phyloP scores from a whole-genome alignment of 2,888 invertebrate genomes.

The Hanleya hanleyi region DNA sequence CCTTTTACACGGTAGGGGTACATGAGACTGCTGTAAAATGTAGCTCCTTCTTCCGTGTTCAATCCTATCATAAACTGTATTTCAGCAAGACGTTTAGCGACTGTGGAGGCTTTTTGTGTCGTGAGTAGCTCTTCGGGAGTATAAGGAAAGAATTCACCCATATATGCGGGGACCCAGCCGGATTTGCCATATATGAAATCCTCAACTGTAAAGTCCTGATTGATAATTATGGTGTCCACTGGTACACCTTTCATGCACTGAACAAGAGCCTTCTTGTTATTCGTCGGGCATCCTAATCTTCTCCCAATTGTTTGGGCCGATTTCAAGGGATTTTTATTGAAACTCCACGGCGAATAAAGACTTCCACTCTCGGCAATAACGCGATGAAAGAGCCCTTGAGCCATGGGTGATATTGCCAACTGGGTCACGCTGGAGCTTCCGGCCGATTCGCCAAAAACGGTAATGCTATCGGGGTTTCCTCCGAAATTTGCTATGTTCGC shows the following conservation, averaged over 20 bases:
- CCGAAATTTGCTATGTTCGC: slow-evolving; percentile 56
- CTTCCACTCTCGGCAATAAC: slow-evolving; percentile 27
- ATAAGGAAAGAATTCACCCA: not conserved
- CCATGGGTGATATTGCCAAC: slow-evolving; percentile 16
- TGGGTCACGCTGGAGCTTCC: slow-evolving; percentile 8
- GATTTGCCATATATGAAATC: too few species aligned
- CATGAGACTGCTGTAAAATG: slow-evolving; percentile 29
- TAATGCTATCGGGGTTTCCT: slow-evolving; percentile 61
- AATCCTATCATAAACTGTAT: slow-evolving; percentile 41
- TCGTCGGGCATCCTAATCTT: not conserved
- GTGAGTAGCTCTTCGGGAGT: not conserved
- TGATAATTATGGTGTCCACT: slow-evolving; percentile 33
- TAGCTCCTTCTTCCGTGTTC: slow-evolving; percentile 44
- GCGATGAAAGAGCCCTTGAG: slow-evolving; percentile 27
- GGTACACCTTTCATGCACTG: not conserved
- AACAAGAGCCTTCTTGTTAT: not conserved
- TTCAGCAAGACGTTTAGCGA: slow-evolving; percentile 18
- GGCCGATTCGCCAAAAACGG: slow-evolving; percentile 47
- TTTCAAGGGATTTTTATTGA: not conserved
- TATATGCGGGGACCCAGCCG: not conserved
- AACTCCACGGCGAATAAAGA: not conserved
- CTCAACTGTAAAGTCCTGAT: not conserved
- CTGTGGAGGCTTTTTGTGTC: not conserved
- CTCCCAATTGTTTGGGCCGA: not conserved
- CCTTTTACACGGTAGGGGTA: too few species aligned